A percentile compares a stretch with the other conserved stretches of the same genome.
These are phyloP conservation scores for Drosophila neonasuta DNA, from an alignment of 2,888 invertebrate species.

Conservation along the genomic window DNA sequence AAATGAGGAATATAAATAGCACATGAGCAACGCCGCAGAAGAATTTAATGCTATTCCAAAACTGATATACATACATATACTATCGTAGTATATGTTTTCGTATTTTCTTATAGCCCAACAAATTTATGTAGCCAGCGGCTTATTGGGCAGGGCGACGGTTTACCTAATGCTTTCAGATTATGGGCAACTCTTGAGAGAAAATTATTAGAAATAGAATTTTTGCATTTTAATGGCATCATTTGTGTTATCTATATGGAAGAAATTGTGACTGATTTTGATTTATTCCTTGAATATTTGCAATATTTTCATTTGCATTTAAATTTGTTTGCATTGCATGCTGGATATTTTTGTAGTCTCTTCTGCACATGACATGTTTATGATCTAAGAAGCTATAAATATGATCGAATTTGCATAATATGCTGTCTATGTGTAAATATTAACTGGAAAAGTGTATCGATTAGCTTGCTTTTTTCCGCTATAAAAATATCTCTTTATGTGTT, in stretches of 20 bases:
- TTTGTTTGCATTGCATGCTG: constrained; percentile 42
- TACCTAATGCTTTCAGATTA: constrained; percentile 3
- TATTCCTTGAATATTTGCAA: constrained; percentile 40
- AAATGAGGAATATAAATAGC: constrained; percentile 22
- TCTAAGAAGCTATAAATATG: constrained; percentile 45
- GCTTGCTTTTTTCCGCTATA: not conserved
- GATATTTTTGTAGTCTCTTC: constrained; percentile 6
- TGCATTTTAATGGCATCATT: constrained; percentile 59
- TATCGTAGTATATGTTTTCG: not conserved
- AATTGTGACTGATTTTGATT: constrained; percentile 47
- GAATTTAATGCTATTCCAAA: constrained; percentile 9
- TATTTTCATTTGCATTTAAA: constrained; percentile 68
- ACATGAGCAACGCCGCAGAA: constrained; percentile 8
- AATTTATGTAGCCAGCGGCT: not conserved
- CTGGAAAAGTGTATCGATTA: constrained; percentile 9
- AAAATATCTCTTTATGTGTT: not conserved
- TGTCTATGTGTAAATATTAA: constrained; percentile 51
- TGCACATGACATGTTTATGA: constrained; percentile 58
- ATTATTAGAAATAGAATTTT: constrained; percentile 37
- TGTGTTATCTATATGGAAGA: constrained; percentile 32
- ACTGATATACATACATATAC: constrained; percentile 15
- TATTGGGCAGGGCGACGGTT: not conserved
- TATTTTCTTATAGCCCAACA: not conserved
- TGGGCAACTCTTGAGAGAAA: not conserved
- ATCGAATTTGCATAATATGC: constrained; percentile 54